Conservation (phyloP, 2,797 vertebrate genomes). For the Threskiornis aethiopicus region DNA sequence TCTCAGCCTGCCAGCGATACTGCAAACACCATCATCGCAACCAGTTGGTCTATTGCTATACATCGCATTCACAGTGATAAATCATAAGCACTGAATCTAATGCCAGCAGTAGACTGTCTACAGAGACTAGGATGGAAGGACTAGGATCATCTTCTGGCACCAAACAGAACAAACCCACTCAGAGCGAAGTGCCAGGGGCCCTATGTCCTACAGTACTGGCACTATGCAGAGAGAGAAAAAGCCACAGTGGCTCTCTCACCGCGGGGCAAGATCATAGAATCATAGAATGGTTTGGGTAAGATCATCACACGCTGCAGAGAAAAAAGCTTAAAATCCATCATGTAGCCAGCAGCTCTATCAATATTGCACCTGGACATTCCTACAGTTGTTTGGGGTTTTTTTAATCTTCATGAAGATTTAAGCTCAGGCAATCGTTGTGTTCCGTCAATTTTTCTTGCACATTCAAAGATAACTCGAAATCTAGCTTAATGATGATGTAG, state of each 20-base stretch:
- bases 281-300: neutral
- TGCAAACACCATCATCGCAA: neutral
- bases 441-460: neutral
- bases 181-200: neutral
- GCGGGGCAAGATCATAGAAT: neutral
- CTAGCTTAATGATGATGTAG: neutral
- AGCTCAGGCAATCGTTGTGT: neutral
- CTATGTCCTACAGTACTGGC: neutral
- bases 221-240: neutral
- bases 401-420: neutral
- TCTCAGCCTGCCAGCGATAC: neutral
- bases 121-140: neutral
- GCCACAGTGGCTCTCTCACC: neutral
- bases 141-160: neutral
- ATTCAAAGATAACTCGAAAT: neutral
- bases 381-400: neutral
- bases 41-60: neutral
- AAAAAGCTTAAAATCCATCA: neutral
- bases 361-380: neutral
- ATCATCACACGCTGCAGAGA: neutral
- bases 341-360: neutral
- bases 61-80: neutral
- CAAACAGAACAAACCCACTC: neutral
- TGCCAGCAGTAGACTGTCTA: neutral
- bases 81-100: neutral